Evolutionary conservation across 64 coral and sea anemone species (phyloP).

Genomic region (Stichodactyla mertensii): DNA sequence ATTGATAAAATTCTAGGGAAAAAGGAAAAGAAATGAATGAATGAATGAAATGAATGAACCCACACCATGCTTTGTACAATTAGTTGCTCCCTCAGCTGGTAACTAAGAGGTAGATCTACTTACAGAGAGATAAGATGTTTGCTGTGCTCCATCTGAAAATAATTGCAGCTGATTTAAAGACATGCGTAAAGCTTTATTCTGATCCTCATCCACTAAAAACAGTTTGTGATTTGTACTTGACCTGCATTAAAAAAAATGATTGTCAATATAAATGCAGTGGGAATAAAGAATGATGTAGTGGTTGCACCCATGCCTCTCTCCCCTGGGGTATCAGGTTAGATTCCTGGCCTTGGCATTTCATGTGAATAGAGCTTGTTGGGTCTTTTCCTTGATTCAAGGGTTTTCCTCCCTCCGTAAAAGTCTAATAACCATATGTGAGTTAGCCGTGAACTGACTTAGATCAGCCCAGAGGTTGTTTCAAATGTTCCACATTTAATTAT

Average conservation of each 20-base stretch:
- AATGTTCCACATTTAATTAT: too few relatives aligned
- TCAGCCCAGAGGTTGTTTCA: too few relatives aligned
- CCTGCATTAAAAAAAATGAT: conserved; percentile 5
- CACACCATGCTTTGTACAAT: neutral
- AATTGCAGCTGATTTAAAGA: conserved; percentile 87
- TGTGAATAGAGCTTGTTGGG: too few relatives aligned
- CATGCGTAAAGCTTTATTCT: conserved; percentile 64
- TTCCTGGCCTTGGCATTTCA: too few relatives aligned
- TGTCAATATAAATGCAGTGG: too few relatives aligned
- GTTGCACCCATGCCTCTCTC: too few relatives aligned
- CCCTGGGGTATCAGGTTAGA: too few relatives aligned
- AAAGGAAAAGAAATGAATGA: neutral
- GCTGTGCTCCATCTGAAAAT: conserved; percentile 50
- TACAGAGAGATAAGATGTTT: conserved; percentile 26
- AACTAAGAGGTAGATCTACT: neutral
- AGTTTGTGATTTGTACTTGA: conserved; percentile 76
- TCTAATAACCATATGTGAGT: too few relatives aligned
- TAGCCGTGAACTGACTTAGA: too few relatives aligned
- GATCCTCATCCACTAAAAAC: conserved; percentile 66
- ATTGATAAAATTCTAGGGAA: conserved; percentile 60
- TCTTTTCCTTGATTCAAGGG: too few relatives aligned
- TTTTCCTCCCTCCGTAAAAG: too few relatives aligned
- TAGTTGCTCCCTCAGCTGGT: neutral
- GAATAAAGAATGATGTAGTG: too few relatives aligned
- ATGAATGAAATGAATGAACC: neutral